Evolutionary conservation across 30 jellyfish, hydroid and myxozoan genomes (phyloP).

Genomic region (Aurelia aurita complex sp. Pacific): DNA sequence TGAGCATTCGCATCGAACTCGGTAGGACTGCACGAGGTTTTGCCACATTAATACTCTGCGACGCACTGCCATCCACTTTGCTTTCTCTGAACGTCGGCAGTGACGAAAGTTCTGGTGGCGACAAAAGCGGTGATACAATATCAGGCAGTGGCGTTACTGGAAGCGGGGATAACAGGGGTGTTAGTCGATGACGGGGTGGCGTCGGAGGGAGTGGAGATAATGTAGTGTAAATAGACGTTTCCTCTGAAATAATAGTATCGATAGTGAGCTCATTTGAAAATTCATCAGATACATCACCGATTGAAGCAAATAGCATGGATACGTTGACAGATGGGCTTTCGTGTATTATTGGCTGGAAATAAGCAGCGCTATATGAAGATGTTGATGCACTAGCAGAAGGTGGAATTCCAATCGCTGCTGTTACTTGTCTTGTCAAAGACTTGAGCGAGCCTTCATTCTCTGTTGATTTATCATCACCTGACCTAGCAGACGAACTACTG

Average conservation of each 20-base stretch:
- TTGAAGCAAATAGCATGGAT: background rate
- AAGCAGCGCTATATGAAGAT: background rate
- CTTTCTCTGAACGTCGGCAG: conserved; percentile 70
- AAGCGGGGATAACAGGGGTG: conserved; percentile 76
- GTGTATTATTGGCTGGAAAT: background rate
- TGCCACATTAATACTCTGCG: conserved; percentile 6
- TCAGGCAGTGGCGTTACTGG: conserved; percentile 89
- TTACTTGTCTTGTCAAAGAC: too few species aligned
- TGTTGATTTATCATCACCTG: too few species aligned
- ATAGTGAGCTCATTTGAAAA: conserved; percentile 8
- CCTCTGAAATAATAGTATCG: conserved; percentile 24
- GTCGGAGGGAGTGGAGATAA: conserved; percentile 70
- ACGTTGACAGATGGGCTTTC: background rate
- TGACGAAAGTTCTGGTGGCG: conserved; percentile 76
- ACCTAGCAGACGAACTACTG: too few species aligned
- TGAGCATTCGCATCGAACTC: conserved; percentile 26
- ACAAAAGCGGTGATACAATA: conserved; percentile 74
- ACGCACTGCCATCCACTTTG: background rate
- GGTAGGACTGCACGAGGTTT: conserved; percentile 42
- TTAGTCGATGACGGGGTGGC: conserved; percentile 44
- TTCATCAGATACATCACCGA: background rate
- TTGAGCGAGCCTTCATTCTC: too few species aligned
- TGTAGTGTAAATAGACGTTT: background rate
- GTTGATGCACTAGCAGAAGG: too few species aligned
- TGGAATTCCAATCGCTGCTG: too few species aligned